These are phyloP conservation scores for Drosophila kikkawai DNA, from an alignment of 1,140 invertebrate species.

Conservation along the genomic window DNA sequence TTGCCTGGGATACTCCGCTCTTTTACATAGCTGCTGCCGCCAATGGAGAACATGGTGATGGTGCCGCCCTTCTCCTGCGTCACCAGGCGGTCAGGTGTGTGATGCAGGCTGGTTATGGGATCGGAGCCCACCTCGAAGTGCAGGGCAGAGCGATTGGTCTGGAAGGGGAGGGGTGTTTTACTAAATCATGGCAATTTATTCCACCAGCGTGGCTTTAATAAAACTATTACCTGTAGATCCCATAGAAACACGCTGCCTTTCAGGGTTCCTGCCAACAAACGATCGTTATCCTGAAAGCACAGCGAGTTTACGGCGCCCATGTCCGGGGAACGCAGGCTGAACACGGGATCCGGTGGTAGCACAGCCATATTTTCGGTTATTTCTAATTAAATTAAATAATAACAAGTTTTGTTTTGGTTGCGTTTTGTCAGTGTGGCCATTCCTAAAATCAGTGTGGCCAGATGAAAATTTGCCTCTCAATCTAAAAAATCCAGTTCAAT, in stretches of 20 bases:
- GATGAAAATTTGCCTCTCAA: no score
- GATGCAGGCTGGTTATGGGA: conserved; percentile 73
- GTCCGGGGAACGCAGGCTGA: conserved; percentile 88
- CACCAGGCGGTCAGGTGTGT: conserved; percentile 86
- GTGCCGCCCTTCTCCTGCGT: conserved; percentile 90
- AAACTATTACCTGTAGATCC: conserved; percentile 88
- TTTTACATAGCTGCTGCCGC: conserved; percentile 87
- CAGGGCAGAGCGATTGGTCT: conserved; percentile 79
- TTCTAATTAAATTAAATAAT: conserved; percentile 33
- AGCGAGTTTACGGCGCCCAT: conserved; percentile 89
- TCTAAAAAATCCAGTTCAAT: no score
- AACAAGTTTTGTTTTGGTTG: conserved; percentile 31
- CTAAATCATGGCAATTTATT: no score
- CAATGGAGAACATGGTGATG: conserved; percentile 88
- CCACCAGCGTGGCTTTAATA: background rate
- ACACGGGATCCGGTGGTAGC: conserved; percentile 88
- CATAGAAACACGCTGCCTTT: conserved; percentile 89
- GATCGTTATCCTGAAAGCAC: conserved; percentile 88
- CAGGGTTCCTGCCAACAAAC: conserved; percentile 89
- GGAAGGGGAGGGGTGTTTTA: background rate
- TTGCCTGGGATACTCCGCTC: conserved; percentile 86
- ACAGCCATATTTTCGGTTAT: conserved; percentile 85
- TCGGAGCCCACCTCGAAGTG: conserved; percentile 77
- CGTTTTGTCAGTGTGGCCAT: background rate
- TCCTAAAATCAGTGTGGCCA: no score